Conservation (phyloP, 2,888 invertebrate species). For the Selenia dentaria region DNA sequence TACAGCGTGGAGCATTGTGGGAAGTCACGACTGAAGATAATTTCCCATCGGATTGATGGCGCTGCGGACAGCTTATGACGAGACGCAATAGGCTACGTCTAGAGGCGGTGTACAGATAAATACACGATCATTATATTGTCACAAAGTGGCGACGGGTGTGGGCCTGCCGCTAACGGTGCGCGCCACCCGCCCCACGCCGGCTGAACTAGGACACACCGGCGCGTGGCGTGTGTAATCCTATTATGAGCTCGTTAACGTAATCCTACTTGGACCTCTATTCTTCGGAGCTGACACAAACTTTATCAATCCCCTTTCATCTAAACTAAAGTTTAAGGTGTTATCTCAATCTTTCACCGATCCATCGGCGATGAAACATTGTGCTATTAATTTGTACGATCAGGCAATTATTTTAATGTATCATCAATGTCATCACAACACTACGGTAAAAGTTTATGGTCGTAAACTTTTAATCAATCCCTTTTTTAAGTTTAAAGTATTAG, state of each 20-base stretch:
- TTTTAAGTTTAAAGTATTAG: too few species aligned
- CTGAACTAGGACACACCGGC: conserved; percentile 70
- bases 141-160: conserved; percentile 63
- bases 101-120: conserved; percentile 59
- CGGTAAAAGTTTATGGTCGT: too few species aligned
- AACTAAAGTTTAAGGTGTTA: conserved; percentile 17
- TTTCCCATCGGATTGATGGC: conserved; percentile 53
- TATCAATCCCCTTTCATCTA: conserved; percentile 34
- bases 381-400: conserved; percentile 43
- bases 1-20: conserved; percentile 15
- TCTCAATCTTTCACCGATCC: conserved; percentile 35
- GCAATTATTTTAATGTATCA: conserved; percentile 41
- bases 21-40: conserved; percentile 48
- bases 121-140: conserved; percentile 78
- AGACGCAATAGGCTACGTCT: conserved; percentile 47
- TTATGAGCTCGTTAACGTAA: conserved; percentile 80
- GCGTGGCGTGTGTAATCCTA: conserved; percentile 76
- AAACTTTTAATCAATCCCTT: too few species aligned
- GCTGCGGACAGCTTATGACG: conserved; percentile 54
- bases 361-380: too few species aligned
- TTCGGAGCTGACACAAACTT: conserved; percentile 41
- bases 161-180: conserved; percentile 45
- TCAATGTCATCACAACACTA: too few species aligned
- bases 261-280: conserved; percentile 63
- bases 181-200: conserved; percentile 43